Base-by-base conservation (phyloP, 1,140 invertebrate species). In the Proctacanthus coquilletti region DNA sequence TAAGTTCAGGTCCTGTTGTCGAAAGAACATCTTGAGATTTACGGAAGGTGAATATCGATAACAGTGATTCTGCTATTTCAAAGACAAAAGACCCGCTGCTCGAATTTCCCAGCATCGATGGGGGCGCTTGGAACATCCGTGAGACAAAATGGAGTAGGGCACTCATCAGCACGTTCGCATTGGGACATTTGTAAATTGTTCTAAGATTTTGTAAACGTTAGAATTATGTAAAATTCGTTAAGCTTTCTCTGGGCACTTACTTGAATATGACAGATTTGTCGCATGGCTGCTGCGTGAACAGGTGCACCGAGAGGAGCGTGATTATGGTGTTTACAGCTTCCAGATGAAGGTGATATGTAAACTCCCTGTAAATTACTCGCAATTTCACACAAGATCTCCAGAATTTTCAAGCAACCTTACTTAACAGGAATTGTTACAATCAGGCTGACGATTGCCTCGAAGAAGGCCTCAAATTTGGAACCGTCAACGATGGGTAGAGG, bases 271-370 rank as follows among this genome's bases (percentile, higher is more conserved):
- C 48, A 4, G 57, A 60, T 42, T 56, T 60, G 15, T 60, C 53
- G 4, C 48, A 55, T 23, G 52, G 53, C 9, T 64, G 60, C 52
- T 74, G 74, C 8, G 77, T 74, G 48, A 86, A 93, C 62, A 94
- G 71, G 62, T 92, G 87, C 31, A 88, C 77, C 1, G 88, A 92
- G 42, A 95, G 68, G 14, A 95, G 58, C 0, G 89, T 77, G 4
- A 95, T 65, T 15, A 95, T 56, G 21, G 77, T 80, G 56, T 92
- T 93, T 27, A 93, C 72, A 21, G 84, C 78, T 61, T 96, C 91
- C 42, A 87, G 58, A 48, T 89, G 88, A 21, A 94, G 64, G 27
- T 79, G 73, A 62, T 93, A 92, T 19, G 91, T 95, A 47, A 78
- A 78, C 55, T 87, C 82, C 43, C 84, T 87, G 60, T 21, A 72